Conservation (phyloP, 2,888 invertebrate species). For the Synanthedon myopaeformis region DNA sequence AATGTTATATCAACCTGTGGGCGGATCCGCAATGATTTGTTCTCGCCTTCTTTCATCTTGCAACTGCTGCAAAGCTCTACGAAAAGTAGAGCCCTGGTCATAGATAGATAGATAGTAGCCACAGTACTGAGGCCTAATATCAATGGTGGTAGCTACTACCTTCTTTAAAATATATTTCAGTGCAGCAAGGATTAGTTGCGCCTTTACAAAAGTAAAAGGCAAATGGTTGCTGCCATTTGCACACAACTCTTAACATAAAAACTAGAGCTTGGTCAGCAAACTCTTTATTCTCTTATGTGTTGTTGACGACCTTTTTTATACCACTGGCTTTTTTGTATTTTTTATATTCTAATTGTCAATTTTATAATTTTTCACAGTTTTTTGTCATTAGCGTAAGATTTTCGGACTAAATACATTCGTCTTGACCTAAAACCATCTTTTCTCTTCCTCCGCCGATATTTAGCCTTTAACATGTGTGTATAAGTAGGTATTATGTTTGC, state of each 20-base stretch:
- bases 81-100: neutral
- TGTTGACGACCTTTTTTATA: no score
- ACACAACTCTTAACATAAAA: constrained; percentile 5
- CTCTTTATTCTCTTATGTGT: no score
- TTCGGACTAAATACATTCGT: no score
- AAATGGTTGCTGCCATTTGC: constrained; percentile 7
- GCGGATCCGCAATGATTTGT: neutral
- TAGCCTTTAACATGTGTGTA: no score
- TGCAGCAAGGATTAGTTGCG: constrained; percentile 1
- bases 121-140: constrained; percentile 3
- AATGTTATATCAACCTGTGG: neutral
- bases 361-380: no score
- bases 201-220: constrained; percentile 9
- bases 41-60: neutral
- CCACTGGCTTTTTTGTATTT: no score
- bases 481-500: no score
- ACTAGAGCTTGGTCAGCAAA: constrained; percentile 7
- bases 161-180: constrained; percentile 3
- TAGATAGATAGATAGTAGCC: neutral
- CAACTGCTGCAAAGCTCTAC: neutral
- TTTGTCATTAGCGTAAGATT: no score
- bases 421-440: no score
- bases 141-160: constrained; percentile 2
- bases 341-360: no score
- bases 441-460: no score